Percentiles rank a stretch among this genome's conserved stretches.
These are phyloP conservation scores for Tipula helvola DNA, from an alignment of 2,888 invertebrate genomes.

Conservation along the genomic window DNA sequence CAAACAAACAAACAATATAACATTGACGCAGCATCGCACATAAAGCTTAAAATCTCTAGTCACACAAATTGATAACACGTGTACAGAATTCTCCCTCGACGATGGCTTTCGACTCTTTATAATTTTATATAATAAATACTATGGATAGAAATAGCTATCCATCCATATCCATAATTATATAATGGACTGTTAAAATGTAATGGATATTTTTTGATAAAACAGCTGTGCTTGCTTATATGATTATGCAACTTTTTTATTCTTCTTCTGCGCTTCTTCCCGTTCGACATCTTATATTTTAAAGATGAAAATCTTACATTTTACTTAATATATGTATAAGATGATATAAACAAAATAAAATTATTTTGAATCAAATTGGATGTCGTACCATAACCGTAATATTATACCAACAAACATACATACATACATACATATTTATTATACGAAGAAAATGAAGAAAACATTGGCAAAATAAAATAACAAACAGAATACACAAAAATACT, in stretches of 20 bases:
- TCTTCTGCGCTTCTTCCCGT: background rate
- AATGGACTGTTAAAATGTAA: constrained; percentile 4
- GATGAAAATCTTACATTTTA: background rate
- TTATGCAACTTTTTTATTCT: background rate
- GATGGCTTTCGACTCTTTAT: background rate
- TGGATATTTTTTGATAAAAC: background rate
- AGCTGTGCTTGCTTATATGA: background rate
- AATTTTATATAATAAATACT: background rate
- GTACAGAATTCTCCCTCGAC: background rate
- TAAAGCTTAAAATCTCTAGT: background rate
- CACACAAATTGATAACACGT: background rate
- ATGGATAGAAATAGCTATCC: background rate
- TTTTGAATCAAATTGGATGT: background rate
- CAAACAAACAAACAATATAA: background rate
- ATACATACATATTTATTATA: background rate
- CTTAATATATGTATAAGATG: background rate
- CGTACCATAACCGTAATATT: background rate
- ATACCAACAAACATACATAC: background rate
- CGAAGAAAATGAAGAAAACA: background rate
- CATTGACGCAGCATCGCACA: background rate
- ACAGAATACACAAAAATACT: background rate
- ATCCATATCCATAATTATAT: background rate
- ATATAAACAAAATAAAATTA: background rate
- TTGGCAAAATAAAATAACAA: background rate
- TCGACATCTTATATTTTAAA: background rate